Evolutionary conservation across 2,113 vertebrate species (phyloP).

Genomic region (Heterochromis multidens): DNA sequence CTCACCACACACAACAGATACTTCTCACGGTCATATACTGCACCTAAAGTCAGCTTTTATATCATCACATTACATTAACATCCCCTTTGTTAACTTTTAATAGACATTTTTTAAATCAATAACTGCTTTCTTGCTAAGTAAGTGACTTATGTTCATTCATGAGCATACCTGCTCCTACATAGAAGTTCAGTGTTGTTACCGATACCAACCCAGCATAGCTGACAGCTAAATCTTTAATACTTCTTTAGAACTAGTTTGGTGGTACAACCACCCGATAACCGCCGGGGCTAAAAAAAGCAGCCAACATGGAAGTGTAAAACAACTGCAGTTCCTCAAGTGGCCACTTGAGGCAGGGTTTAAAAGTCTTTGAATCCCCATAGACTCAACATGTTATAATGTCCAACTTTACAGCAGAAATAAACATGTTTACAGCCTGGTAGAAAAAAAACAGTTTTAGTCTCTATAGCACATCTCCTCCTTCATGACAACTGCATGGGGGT

Average conservation of each 20-base stretch:
- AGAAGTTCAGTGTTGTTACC: neutral
- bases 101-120: neutral
- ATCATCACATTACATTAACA: neutral
- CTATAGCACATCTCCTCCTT: neutral
- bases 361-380: neutral
- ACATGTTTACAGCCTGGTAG: neutral
- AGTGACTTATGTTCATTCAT: neutral
- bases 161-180: neutral
- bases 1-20: neutral
- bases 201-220: neutral
- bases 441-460: accelerated
- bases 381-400: neutral
- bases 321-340: neutral
- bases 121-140: neutral
- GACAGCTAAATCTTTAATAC: neutral
- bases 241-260: neutral
- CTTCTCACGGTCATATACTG: neutral
- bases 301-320: no score
- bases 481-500: neutral
- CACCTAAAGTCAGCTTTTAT: neutral
- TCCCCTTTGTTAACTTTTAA: neutral
- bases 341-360: neutral
- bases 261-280: neutral
- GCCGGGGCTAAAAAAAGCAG: no score
- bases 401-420: neutral